A percentile compares a stretch with the other conserved stretches of the same genome.
phyloP scores from a whole-genome alignment of 2,113 vertebrate species.

The Sphyrna mokarran region DNA sequence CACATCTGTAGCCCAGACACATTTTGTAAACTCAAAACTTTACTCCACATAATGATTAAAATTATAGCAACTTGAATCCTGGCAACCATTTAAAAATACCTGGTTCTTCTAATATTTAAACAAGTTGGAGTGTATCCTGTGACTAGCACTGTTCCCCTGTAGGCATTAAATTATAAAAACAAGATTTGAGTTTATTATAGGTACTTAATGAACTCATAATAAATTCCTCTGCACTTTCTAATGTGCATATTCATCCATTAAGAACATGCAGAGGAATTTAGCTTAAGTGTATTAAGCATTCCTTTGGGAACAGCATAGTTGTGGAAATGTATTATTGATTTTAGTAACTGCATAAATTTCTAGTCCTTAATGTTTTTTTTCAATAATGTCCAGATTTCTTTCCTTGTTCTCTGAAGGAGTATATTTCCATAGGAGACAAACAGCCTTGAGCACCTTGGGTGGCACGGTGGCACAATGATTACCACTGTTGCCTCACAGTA shows the following conservation, averaged over 20 bases:
- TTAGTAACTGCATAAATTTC: background rate
- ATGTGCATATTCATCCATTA: background rate
- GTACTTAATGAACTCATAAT: conserved; percentile 17
- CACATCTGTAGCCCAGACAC: background rate
- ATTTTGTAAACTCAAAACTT: background rate
- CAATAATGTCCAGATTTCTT: background rate
- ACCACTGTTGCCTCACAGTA: too few species aligned
- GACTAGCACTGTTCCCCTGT: too few species aligned
- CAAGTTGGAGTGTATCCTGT: background rate
- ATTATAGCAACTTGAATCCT: background rate
- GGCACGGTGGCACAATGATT: too few species aligned
- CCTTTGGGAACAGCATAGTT: background rate
- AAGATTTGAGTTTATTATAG: background rate
- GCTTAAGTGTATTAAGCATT: background rate
- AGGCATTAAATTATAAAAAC: background rate
- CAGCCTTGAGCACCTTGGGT: background rate
- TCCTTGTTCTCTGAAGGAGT: background rate
- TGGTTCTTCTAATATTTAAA: background rate
- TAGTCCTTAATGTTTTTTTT: background rate
- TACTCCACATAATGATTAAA: background rate
- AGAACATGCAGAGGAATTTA: background rate
- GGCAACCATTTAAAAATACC: background rate
- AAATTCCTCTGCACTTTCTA: conserved; percentile 21
- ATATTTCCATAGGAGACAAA: background rate
- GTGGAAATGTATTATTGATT: background rate